Evolutionary conservation across 2,113 vertebrate species (phyloP).

Genomic region (Excalfactoria chinensis): DNA sequence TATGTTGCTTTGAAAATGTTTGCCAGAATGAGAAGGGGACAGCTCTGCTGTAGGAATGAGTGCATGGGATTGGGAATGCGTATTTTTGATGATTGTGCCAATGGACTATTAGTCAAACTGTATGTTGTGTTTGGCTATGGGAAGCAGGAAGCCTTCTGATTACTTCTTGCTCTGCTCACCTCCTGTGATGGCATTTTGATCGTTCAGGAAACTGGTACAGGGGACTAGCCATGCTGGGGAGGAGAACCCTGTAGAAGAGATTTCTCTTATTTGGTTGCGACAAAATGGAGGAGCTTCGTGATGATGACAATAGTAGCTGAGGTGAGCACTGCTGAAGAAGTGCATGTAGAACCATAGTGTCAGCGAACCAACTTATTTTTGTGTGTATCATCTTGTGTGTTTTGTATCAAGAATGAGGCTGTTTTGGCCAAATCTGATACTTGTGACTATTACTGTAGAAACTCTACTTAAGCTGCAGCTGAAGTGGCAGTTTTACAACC

Average conservation of each 20-base stretch:
- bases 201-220: background rate
- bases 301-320: background rate
- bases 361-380: background rate
- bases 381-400: background rate
- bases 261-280: background rate
- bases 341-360: rapidly evolving
- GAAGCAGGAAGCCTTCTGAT: background rate
- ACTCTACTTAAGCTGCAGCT: background rate
- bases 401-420: background rate
- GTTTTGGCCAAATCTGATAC: background rate
- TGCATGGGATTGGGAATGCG: background rate
- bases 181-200: background rate
- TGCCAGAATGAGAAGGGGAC: background rate
- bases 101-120: background rate
- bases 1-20: background rate
- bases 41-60: background rate
- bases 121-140: background rate
- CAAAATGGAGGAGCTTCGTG: rapidly evolving
- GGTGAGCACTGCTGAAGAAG: background rate
- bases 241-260: background rate
- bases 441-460: background rate
- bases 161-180: background rate
- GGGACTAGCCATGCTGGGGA: background rate
- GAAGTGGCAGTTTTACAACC: background rate
- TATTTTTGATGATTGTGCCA: background rate